Evolutionary conservation across 1,140 invertebrate species (phyloP), one percentile per base, ranked within the genome.

Genomic region (Periplaneta americana): DNA sequence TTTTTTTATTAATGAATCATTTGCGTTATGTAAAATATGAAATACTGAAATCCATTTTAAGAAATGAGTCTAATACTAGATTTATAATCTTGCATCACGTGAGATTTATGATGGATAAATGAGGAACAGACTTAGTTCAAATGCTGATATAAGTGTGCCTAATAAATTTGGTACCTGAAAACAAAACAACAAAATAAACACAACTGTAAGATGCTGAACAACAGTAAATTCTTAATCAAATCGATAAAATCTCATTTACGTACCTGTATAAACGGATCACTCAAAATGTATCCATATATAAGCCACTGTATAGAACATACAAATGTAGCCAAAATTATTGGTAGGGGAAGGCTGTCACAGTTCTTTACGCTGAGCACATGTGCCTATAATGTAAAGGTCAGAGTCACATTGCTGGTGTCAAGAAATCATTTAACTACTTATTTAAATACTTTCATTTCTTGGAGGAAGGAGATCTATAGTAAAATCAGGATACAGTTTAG

Each of bases 271-370:
- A 93, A 96, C 39, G 87, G 85, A 88, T 96, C 95, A 66, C 92
- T 87, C 83, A 94, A 90, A 81, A 96, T 86, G 82, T 91, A 86
- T 75, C 95, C 95, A 88, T 96, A 96, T 1, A 93, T 85, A 84
- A 92, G 92, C 95, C 95, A 96, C 83, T 95, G 91, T 37, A 90
- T 88, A 37, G 92, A 93, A 4, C 95, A 94, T 75, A 95, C 88
- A 85, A 95, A 94, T 39, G 93, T 94, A 83, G 92, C 91, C 32
- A 94, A 86, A 87, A 96, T 96, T 82, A 96, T 89, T 32, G 94
- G 93, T 87, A 95, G 95, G 82, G 95, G 95, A 84, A 96, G 89
- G 87, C 92, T 93, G 82, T 96, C 95, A 6, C 93, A 92, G 86
- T 90, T 95, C 86, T 93, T 94, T 13, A 92, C 91, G 87, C 88